Conservation (phyloP, 2,888 invertebrate genomes). For the Ophion ellenae region DNA sequence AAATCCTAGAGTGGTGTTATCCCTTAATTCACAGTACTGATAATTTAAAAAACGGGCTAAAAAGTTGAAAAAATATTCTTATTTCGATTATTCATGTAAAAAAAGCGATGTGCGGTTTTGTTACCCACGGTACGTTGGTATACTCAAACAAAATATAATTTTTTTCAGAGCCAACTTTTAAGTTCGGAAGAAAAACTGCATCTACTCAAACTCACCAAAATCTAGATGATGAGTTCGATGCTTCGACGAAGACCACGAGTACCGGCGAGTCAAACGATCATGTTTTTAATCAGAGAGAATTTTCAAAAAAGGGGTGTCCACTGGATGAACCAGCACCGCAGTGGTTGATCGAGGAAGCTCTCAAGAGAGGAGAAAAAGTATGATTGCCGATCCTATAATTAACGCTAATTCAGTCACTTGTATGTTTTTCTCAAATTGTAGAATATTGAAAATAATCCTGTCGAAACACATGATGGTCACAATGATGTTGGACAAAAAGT, state of each 20-base stretch:
- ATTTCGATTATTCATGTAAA: no score
- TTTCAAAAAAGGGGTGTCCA: slow-evolving; percentile 53
- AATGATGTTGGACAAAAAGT: slow-evolving; percentile 17
- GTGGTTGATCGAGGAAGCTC: slow-evolving; percentile 73
- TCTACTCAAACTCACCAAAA: not conserved
- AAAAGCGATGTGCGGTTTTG: no score
- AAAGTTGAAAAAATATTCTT: no score
- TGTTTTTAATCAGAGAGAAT: slow-evolving; percentile 47
- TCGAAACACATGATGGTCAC: not conserved
- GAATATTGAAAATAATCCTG: slow-evolving; percentile 17
- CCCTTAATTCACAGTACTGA: no score
- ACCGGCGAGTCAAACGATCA: not conserved
- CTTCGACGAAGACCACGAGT: slow-evolving; percentile 17
- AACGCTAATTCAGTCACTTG: slow-evolving; percentile 9
- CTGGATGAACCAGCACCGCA: slow-evolving; percentile 72
- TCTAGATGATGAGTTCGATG: slow-evolving; percentile 6
- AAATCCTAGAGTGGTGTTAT: not conserved
- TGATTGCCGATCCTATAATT: slow-evolving; percentile 8
- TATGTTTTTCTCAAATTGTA: slow-evolving; percentile 47
- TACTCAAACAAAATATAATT: not conserved
- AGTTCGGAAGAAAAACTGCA: slow-evolving; percentile 21
- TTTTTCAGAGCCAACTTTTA: slow-evolving; percentile 26
- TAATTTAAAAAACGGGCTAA: no score
- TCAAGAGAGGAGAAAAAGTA: slow-evolving; percentile 66
- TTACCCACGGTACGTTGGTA: no score